These are phyloP conservation scores for Pollimyrus isidori DNA, from an alignment of 2,113 vertebrate genomes.

Conservation along the genomic window DNA sequence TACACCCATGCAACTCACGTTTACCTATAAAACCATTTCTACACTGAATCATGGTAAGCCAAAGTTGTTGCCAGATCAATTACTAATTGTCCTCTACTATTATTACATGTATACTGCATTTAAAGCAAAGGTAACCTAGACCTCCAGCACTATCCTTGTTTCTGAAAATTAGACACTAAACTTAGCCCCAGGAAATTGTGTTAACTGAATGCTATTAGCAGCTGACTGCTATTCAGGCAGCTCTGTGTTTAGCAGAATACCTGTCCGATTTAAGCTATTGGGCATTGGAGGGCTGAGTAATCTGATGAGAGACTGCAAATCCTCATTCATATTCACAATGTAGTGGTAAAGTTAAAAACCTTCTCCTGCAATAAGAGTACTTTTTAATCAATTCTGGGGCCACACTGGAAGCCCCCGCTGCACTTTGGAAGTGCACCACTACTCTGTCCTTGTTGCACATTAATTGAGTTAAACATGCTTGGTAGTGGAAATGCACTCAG, in stretches of 20 bases:
- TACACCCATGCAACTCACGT: background rate
- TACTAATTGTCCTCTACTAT: background rate
- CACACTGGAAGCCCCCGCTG: constrained; percentile 3
- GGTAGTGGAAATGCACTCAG: constrained; percentile 16
- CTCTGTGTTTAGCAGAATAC: constrained; percentile 8
- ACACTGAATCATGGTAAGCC: background rate
- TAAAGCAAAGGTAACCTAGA: background rate
- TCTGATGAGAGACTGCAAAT: constrained; percentile 12
- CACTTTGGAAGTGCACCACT: constrained; percentile 6
- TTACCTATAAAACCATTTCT: background rate
- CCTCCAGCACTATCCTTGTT: background rate
- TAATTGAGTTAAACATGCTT: constrained; percentile 16
- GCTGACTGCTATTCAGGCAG: background rate
- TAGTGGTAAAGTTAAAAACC: constrained; percentile 1
- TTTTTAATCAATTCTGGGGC: constrained; percentile 16
- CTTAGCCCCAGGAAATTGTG: background rate
- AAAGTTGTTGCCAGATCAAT: background rate
- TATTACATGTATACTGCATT: background rate
- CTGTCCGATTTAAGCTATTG: constrained; percentile 12
- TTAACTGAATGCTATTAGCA: constrained; percentile 3
- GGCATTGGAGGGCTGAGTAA: constrained; percentile 5
- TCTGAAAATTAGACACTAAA: background rate
- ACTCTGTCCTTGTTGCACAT: constrained; percentile 12
- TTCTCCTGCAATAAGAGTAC: constrained; percentile 14
- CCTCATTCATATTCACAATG: constrained; percentile 20